These are phyloP conservation scores for Rhinogobio ventralis DNA, from an alignment of 2,797 vertebrate genomes.

Conservation along the genomic window DNA sequence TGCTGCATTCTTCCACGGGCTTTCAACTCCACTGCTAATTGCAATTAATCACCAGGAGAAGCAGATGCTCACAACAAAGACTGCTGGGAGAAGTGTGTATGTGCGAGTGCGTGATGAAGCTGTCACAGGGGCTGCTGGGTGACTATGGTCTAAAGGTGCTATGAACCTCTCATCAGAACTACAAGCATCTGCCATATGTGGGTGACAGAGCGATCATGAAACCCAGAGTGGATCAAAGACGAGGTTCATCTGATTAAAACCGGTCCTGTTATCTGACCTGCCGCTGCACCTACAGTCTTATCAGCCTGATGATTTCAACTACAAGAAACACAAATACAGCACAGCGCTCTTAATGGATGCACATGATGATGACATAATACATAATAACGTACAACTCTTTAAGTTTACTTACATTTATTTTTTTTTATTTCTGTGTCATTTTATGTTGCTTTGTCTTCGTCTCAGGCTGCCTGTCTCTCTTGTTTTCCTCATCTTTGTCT, in stretches of 20 bases:
- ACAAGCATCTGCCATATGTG: slow-evolving; percentile 46
- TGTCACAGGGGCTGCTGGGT: slow-evolving; percentile 79
- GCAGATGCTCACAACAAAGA: slow-evolving; percentile 98
- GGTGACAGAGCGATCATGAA: slow-evolving; percentile 33
- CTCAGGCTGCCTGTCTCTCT: slow-evolving; percentile 7
- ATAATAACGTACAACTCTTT: background rate
- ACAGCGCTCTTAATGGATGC: background rate
- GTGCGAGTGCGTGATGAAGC: slow-evolving; percentile 81
- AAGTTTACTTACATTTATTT: background rate
- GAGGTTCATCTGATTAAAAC: slow-evolving; percentile 49
- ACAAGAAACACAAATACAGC: slow-evolving; percentile 31
- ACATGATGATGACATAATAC: background rate
- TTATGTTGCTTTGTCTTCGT: background rate
- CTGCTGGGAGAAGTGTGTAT: slow-evolving; percentile 62
- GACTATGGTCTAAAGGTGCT: slow-evolving; percentile 57
- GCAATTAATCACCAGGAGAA: slow-evolving; percentile 99
- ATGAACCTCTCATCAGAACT: slow-evolving; percentile 50
- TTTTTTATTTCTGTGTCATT: background rate
- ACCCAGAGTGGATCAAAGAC: slow-evolving; percentile 39
- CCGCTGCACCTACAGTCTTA: slow-evolving; percentile 9
- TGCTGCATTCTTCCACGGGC: slow-evolving; percentile 93
- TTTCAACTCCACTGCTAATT: slow-evolving; percentile 97
- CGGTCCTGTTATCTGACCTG: slow-evolving; percentile 47
- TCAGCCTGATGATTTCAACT: slow-evolving; percentile 19
- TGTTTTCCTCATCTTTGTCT: slow-evolving; percentile 7